Percentiles rank a stretch among this genome's conserved stretches.
Evolutionary conservation across 64 coral and sea anemone species (phyloP).

Genomic region (Astreopora myriophthalma): DNA sequence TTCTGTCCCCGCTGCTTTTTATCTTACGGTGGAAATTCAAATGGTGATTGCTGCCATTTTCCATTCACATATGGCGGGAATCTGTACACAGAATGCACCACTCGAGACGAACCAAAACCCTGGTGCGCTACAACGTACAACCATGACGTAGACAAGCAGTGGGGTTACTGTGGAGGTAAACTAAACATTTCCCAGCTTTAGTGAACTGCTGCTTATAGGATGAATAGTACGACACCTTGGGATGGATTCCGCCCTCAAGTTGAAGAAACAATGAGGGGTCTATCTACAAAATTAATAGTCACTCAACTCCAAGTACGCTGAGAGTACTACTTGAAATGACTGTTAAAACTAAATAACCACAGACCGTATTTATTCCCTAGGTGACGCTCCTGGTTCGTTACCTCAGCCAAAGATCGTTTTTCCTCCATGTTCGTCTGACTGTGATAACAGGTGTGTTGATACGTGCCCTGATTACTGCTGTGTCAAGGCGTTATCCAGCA

Average conservation of each 20-base stretch:
- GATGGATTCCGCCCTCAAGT: no score
- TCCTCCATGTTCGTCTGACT: constrained; percentile 20
- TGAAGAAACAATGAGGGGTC: no score
- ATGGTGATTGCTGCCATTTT: constrained; percentile 60
- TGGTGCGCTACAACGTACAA: constrained; percentile 56
- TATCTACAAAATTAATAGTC: no score
- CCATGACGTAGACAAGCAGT: constrained; percentile 23
- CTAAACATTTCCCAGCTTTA: no score
- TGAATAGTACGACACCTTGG: not conserved
- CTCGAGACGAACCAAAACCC: not conserved
- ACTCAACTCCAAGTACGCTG: no score
- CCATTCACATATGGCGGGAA: constrained; percentile 31
- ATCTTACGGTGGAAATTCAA: constrained; percentile 19
- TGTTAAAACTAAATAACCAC: no score
- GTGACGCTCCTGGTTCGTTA: constrained; percentile 64
- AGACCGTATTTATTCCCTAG: no score
- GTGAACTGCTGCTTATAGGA: no score
- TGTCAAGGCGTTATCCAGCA: not conserved
- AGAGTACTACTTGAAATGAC: no score
- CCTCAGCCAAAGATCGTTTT: not conserved
- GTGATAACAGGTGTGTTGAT: constrained; percentile 37
- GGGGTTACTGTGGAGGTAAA: constrained; percentile 52
- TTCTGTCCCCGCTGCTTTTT: constrained; percentile 44
- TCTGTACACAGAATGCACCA: constrained; percentile 4
- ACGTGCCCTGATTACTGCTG: constrained; percentile 72